Base-by-base conservation (phyloP, 2,797 vertebrate genomes). In the Antennarius maculatus region DNA sequence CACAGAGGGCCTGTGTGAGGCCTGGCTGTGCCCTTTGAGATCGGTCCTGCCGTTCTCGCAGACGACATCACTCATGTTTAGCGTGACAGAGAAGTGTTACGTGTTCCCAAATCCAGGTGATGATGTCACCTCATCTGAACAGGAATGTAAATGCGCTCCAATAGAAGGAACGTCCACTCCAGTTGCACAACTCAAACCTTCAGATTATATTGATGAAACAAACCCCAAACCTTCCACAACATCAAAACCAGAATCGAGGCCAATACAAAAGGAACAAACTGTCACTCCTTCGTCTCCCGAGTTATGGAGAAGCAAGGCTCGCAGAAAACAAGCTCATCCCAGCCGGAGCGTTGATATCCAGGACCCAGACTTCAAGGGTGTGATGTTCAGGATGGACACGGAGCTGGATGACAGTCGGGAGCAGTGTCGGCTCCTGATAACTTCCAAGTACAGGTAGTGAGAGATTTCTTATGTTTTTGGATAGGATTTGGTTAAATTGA, bases 311-410 rank as follows among this genome's bases (percentile, higher is more conserved):
- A 74, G 71, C 41, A 92, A 85, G 66, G 88, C 83, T 4, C 87
- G 82, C 9, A 92, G 96, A 76, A 97, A 97, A 74, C 95, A 95
- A 78, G 74, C 54, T 1, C 66, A 73, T 27, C 96, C 96, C 1
- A 79, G 63, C 18, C 91, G 90, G 11, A 94, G 96, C 2, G 90
- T 86, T 0, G 91, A 94, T 54, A 77, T 89, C 46, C 51, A 75
- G 27, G 95, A 97, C 78, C 93, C 95, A 0, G 43, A 72, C 7
- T 94, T 97, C 64, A 88, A 91, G 63, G 96, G 96, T 2, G 95
- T 97, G 69, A 91, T 87, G 0, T 93, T 98, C 78, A 90, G 89
- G 71, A 95, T 98, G 88, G 85, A 91, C 55, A 82, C 94, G 0
- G 69, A 85, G 58, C 69, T 92, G 39, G 88, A 91, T 0, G 54